Conservation (phyloP, 2,797 vertebrate species). For the Pseudocheirus occidentalis region DNA sequence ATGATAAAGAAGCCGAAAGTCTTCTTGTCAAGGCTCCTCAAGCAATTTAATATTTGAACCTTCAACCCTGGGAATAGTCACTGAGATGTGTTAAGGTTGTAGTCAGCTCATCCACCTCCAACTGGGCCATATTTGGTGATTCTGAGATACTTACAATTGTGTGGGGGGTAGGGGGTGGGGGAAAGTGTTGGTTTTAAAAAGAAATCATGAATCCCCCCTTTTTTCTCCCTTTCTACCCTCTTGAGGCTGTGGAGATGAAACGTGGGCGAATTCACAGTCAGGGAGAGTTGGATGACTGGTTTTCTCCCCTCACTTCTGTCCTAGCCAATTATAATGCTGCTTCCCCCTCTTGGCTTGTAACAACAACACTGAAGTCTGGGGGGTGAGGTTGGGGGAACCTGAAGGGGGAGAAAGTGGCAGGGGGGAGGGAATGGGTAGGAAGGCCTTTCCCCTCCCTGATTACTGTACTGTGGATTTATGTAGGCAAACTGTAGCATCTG, state of each 20-base stretch:
- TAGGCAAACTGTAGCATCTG: not conserved
- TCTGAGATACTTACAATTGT: fast-evolving
- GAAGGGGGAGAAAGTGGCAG: not conserved
- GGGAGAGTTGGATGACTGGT: not conserved
- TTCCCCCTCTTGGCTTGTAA: not conserved
- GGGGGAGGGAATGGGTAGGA: not conserved
- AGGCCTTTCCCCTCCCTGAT: not conserved
- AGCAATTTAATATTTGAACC: not conserved
- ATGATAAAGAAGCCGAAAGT: not conserved
- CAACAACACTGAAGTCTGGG: not conserved
- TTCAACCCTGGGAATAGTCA: not conserved
- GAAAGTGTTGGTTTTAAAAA: not conserved
- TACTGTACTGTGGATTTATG: too few species aligned
- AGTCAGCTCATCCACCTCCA: not conserved
- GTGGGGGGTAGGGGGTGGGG: too few species aligned
- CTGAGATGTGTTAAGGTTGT: not conserved
- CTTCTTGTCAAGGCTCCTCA: not conserved
- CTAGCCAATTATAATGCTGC: not conserved
- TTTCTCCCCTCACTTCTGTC: not conserved
- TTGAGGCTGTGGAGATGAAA: not conserved
- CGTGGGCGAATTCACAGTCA: not conserved
- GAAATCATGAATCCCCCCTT: not conserved
- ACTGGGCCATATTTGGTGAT: not conserved
- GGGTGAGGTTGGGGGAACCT: not conserved
- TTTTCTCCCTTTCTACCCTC: not conserved